phyloP scores from a whole-genome alignment of 2,888 invertebrate genomes.

The Lomographa bimaculata region DNA sequence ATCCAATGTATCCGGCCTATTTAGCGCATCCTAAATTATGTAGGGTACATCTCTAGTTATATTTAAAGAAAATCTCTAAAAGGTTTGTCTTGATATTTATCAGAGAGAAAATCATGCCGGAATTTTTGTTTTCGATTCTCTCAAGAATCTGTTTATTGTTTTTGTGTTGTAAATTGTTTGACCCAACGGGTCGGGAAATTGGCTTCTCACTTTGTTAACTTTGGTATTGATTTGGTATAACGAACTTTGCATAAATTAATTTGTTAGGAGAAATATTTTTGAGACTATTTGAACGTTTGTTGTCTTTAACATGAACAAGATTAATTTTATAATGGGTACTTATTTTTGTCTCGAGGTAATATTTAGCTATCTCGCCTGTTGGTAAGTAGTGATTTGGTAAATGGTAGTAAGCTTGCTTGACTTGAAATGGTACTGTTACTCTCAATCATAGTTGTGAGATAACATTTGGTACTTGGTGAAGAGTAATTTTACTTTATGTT shows the following conservation, averaged over 20 bases:
- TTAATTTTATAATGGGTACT: too few species aligned
- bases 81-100: conserved; percentile 45
- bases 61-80: conserved; percentile 33
- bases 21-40: too few species aligned
- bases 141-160: conserved; percentile 58
- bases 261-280: conserved; percentile 6
- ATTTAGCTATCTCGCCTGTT: too few species aligned
- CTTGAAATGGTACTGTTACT: too few species aligned
- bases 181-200: conserved; percentile 57
- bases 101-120: conserved; percentile 52
- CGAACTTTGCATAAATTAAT: conserved; percentile 15
- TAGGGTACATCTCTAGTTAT: conserved; percentile 3
- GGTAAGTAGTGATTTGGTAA: too few species aligned
- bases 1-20: conserved; percentile 1
- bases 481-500: too few species aligned
- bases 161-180: conserved; percentile 53
- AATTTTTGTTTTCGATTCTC: conserved; percentile 52
- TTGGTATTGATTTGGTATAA: conserved; percentile 43
- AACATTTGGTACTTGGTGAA: too few species aligned
- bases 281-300: conserved; percentile 1
- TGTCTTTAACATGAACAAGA: too few species aligned
- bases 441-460: too few species aligned
- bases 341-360: too few species aligned
- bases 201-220: conserved; percentile 47
- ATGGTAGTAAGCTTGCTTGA: too few species aligned